phyloP scores from a whole-genome alignment of 2,797 vertebrate genomes.

The Crax fasciolata region DNA sequence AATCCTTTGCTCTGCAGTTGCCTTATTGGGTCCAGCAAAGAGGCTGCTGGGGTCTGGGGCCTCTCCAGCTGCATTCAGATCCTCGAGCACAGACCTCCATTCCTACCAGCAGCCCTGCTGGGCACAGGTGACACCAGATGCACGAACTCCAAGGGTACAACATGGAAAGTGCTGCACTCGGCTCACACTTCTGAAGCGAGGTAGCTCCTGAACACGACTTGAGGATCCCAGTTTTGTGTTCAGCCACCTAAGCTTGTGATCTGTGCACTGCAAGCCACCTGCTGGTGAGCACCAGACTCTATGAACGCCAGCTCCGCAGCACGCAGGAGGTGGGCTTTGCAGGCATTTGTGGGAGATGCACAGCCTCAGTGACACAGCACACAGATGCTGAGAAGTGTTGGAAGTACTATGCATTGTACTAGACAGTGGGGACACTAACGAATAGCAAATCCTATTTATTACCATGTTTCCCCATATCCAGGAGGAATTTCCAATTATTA shows the following conservation, averaged over 20 bases:
- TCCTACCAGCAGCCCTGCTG: background rate
- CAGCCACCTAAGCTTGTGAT: background rate
- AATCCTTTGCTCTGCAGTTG: background rate
- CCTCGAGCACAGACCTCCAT: background rate
- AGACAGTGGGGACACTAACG: background rate
- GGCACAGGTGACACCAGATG: background rate
- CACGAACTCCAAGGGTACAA: accelerated
- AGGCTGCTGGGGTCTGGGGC: background rate
- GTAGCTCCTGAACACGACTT: background rate
- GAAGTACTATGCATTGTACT: background rate
- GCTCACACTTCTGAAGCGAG: background rate
- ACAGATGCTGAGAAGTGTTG: background rate
- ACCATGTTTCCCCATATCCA: background rate
- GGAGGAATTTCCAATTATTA: background rate
- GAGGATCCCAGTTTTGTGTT: background rate
- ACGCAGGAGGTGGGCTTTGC: background rate
- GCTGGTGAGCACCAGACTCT: background rate
- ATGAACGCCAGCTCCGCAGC: background rate
- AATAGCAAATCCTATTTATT: background rate
- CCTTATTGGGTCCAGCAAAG: accelerated
- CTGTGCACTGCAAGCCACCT: background rate
- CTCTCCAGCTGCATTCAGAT: background rate
- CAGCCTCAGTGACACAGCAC: background rate
- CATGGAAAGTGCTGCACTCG: background rate
- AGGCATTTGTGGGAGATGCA: background rate